Percentiles rank a stretch among this genome's conserved stretches.
These are phyloP conservation scores for Blastomussa wellsi DNA, from an alignment of 92 coral and sea anemone genomes.

Conservation along the genomic window DNA sequence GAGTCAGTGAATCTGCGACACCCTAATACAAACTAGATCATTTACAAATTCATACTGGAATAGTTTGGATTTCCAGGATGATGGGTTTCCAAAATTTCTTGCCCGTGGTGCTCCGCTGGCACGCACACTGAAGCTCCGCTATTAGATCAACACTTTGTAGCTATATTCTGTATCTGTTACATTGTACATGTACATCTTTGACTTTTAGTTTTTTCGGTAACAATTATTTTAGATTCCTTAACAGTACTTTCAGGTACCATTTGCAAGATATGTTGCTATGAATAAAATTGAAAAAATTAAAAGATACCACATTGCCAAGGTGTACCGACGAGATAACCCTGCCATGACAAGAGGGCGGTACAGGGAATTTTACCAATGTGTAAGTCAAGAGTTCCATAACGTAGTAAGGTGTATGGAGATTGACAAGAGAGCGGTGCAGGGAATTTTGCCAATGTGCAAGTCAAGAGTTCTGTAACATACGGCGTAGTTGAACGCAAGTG, in stretches of 20 bases:
- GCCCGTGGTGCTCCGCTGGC: too few relatives aligned
- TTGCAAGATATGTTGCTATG: constrained; percentile 99
- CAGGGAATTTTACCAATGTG: constrained; percentile 98
- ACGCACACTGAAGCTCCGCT: too few relatives aligned
- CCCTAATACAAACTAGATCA: too few relatives aligned
- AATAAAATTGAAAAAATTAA: constrained; percentile 97
- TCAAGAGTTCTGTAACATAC: neutral
- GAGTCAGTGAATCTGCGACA: too few relatives aligned
- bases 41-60: too few relatives aligned
- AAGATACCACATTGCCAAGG: constrained; percentile 98
- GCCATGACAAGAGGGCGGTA: constrained; percentile 98
- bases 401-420: too few relatives aligned
- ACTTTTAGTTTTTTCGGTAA: neutral
- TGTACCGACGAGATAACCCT: constrained; percentile 96
- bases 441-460: constrained; percentile 99
- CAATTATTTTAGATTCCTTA: constrained; percentile 43
- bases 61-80: too few relatives aligned
- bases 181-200: neutral
- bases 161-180: too few relatives aligned
- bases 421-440: constrained; percentile 94
- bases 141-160: too few relatives aligned
- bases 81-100: too few relatives aligned
- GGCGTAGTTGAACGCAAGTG: too few relatives aligned
- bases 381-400: constrained; percentile 50
- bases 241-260: constrained; percentile 80